Evolutionary conservation across 2,113 vertebrate genomes (phyloP), one percentile per base, ranked within the genome.

Genomic region (Menura novaehollandiae): DNA sequence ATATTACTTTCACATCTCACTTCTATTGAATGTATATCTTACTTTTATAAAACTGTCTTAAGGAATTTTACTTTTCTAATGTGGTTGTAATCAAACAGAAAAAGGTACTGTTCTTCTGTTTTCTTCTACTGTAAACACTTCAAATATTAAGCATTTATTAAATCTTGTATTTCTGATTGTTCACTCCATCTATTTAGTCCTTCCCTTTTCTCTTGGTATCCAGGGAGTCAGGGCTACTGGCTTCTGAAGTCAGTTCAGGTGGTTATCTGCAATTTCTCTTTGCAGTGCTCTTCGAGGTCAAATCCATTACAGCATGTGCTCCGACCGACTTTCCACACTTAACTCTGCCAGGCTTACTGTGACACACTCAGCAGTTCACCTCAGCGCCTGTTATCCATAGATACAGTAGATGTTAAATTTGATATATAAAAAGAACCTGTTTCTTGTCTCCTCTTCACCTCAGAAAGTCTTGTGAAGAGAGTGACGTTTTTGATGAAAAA

Each of bases 261-360:
- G 96, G 97, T 97, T 98, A 97, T 98, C 98, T 97, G 96, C 96
- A 97, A 96, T 97, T 98, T 98, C 98, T 98, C 93, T 98, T 96
- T 97, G 92, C 91, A 96, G 95, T 91, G 97, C 86, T 97, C 97
- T 97, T 96, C 3, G 81, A 97, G 98, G 98, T 98, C 98, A 98
- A 98, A 98, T 97, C 97, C 95, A 98, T 98, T 98, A 98, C 92
- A 97, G 94, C 72, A 26, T 95, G 66, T 94, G 89, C 93, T 97
- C 91, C 95, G 95, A 96, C 89, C 72, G 93, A 97, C 97, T 98
- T 97, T 97, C 95, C 90, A 97, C 97, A 98, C 95, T 97, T 98
- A 98, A 98, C 97, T 97, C 96, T 95, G 83, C 78, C 68, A 17
- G 94, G 91, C 85, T 97, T 91, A 95, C 95, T 93, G 94, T 96